Evolutionary conservation across 2,888 invertebrate species (phyloP), one percentile per base, ranked within the genome.

Genomic region (Gymnocheta viridis): DNA sequence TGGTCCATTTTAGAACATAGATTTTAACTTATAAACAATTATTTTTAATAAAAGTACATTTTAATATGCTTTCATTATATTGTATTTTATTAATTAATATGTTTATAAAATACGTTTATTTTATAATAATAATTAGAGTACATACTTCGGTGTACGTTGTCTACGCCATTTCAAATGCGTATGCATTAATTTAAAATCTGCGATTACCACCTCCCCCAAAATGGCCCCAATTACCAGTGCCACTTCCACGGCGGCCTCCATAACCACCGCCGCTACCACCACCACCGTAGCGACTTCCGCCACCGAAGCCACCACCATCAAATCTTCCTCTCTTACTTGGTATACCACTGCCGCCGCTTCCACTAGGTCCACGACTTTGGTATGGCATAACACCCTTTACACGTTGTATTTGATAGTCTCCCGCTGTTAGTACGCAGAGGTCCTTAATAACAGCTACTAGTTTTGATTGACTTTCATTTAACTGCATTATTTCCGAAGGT

Each of bases 391-490:
- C 82, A n/a, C 91, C 91, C 3, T 93, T 64, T 2, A 93, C 93
- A 0, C 95, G 94, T 19, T 94, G 93, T 86, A 96, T 93, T 74
- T 94, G 93, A 89, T 93, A 94, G 88, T 96, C 95, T 0, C 97
- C 96, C 0, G 97, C 95, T 85, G 95, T 94, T 88, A 96, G 93
- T 38, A 94, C 93, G 89, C 98, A 98, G 0, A 99, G 91, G 22
- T 95, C 93, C 88, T 94, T 94, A 0, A 98, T 93, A 5, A 96
- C 94, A 35, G 93, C 92, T 35, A 98, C 92, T 0, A 96, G 93
- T 93, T 95, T 89, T 0, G 84, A 72, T 66, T 89, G 88, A 0
- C 86, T 69, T 5, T 88, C 88, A 19, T 89, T 89, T 32, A 92
- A 51, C 47, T 95, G 93, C 29, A 95, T 89, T 0, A 97, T 94